Evolutionary conservation across 2,888 invertebrate species (phyloP).

Genomic region (Macrophya annulata): DNA sequence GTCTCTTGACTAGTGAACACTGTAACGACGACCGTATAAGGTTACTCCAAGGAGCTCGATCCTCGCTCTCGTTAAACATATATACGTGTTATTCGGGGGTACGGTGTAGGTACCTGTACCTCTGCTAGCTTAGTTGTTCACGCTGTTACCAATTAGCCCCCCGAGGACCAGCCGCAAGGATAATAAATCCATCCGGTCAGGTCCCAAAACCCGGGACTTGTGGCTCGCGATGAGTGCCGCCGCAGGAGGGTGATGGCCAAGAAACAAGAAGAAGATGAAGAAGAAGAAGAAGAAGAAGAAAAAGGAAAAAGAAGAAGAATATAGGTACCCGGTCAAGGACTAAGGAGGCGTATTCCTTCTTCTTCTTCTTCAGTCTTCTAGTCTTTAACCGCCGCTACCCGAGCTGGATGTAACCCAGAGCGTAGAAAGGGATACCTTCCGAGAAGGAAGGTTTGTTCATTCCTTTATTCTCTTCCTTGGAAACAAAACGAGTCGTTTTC

Average conservation of each 20-base stretch:
- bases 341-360: constrained; percentile 49
- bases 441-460: neutral
- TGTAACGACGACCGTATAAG: constrained; percentile 43
- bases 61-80: constrained; percentile 14
- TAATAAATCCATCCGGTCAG: constrained; percentile 70
- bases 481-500: neutral
- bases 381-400: neutral
- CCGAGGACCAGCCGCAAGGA: constrained; percentile 62
- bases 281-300: constrained; percentile 25
- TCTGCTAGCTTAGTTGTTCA: constrained; percentile 62
- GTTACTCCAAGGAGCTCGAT: constrained; percentile 26
- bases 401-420: neutral
- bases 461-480: neutral
- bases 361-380: constrained; percentile 25
- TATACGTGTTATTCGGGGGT: constrained; percentile 18
- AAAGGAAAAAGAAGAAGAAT: neutral
- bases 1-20: neutral
- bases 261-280: constrained; percentile 13
- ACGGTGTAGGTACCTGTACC: constrained; percentile 29
- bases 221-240: constrained; percentile 71
- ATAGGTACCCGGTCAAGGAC: constrained; percentile 25
- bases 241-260: constrained; percentile 61
- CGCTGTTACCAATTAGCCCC: constrained; percentile 73
- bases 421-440: constrained; percentile 5
- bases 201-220: constrained; percentile 59